Base-by-base conservation (phyloP, 1,140 invertebrate species). In the Carposina sasakii region DNA sequence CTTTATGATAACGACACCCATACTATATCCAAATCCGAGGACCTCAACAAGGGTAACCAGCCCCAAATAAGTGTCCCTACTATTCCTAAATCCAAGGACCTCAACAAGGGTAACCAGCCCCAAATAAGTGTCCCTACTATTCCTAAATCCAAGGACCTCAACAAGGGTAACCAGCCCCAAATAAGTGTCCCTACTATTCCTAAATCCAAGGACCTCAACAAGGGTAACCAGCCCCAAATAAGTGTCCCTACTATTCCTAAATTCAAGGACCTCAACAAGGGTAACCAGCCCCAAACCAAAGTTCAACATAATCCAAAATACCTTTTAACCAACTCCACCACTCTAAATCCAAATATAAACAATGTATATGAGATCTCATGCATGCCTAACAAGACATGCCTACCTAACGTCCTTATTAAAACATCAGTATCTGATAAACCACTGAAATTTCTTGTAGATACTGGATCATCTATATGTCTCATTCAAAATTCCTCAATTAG, bases 351-450 rank as follows among this genome's bases (percentile, higher is more conserved):
- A n/a, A n/a, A n/a, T n/a, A 28, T 6, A 8, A 34, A 13, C 13
- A 41, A 44, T 12, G 15, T 54, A 10, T 48, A 46, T 16, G 44
- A 54, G 34, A 28, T 49, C 16, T 39, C 17, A 8, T 28, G 36
- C n/a, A 16, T 45, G 10, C 34, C 46, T 13, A 24, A 31, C 2
- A 54, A 54, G 33, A 15, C 22, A 28, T 15, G 48, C 6, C 30
- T 54, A 5, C 52, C 52, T 4, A 46, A 54, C 22, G 33, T 45
- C 10, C 15, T 54, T 13, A 15, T 54, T 6, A 8, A 40, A 4
- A 45, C 52, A 12, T 28, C 13, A n/a, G 46, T 40, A 4, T 54
- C 52, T 2, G 42, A 54, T 19, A 54, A 45, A 6, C 52, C 45
- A 15, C 20, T 54, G 8, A 46, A 36, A 3, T 34, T 53, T 26